Base-by-base conservation (phyloP, 2,113 vertebrate species). In the Larimichthys polyactis region DNA sequence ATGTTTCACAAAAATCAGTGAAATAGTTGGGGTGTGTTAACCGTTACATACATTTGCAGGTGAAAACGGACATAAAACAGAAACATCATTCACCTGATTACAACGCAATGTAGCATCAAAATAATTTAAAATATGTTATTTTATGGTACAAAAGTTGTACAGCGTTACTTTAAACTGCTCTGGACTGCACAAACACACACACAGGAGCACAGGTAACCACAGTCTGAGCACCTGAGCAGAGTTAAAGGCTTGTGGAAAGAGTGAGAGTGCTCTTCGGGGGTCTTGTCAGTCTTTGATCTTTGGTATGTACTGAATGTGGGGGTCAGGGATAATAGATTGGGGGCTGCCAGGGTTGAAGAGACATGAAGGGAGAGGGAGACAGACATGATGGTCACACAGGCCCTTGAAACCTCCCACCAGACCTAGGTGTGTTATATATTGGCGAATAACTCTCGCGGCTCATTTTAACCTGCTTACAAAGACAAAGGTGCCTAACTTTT, bases 201-300 rank as follows among this genome's bases (percentile, higher is more conserved):
- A 57, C 29, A 79, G 32, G 57, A 10, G 29, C 48, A n/a, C 77
- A 85, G 75, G 82, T 86, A 86, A 40, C 67, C 68, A 48, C 57
- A 43, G 81, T 54, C 19, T 36, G 80, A 74, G 79, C 87, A 90
- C 86, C 88, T 93, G 85, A 90, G 79, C 40, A 32, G 68, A 81
- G 80, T 65, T 84, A 84, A 83, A 77, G 73, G 77, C 62, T 66
- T 70, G 87, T 79, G 75, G 83, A 85, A 87, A 88, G 72, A 86
- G 87, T 75, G 90, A 91, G 79, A 90, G 92, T 87, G 87, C 73
- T 87, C 79, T 84, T 84, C 49, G 24, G 80, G 71, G 82, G 71
- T 82, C 79, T 86, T 85, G 85, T 90, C 79, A 74, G 67, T 78
- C 91, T 93, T 91, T 94, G 87, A 93, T 93, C 92, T 89, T 81